Percentiles rank a stretch among this genome's conserved stretches.
phyloP scores from a whole-genome alignment of 2,113 vertebrate genomes.

The Emydocephalus ijimae region DNA sequence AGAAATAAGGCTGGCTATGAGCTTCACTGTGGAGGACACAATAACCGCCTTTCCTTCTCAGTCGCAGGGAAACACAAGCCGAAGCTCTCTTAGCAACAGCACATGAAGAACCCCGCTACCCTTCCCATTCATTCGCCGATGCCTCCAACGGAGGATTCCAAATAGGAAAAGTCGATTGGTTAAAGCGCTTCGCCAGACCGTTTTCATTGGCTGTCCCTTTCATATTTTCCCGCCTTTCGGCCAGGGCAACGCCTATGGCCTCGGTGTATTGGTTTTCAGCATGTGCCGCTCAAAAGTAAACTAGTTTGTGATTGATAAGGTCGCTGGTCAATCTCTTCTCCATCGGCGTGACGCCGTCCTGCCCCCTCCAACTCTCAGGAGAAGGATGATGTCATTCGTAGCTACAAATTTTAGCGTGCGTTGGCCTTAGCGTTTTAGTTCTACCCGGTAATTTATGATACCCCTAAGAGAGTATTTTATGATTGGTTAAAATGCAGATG shows the following conservation, averaged over 20 bases:
- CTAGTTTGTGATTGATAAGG: background rate
- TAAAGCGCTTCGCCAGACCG: background rate
- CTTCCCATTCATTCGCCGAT: rapidly evolving
- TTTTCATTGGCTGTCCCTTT: slow-evolving; percentile 9
- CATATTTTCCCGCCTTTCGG: background rate
- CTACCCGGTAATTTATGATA: slow-evolving; percentile 7
- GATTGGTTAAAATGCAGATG: slow-evolving; percentile 44
- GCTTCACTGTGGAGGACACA: background rate
- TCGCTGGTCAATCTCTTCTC: slow-evolving; percentile 1
- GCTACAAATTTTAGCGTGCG: background rate
- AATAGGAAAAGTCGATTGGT: background rate
- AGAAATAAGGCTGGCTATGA: background rate
- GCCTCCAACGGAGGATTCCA: rapidly evolving
- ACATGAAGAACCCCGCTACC: background rate
- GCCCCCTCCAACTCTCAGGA: background rate
- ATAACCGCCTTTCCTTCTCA: background rate
- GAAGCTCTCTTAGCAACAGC: slow-evolving; percentile 4
- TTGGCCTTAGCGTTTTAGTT: rapidly evolving
- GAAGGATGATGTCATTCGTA: slow-evolving; percentile 8
- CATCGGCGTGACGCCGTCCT: too few relatives aligned
- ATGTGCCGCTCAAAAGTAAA: slow-evolving; percentile 3
- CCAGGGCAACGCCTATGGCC: background rate
- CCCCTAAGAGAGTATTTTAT: rapidly evolving
- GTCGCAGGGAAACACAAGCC: background rate
- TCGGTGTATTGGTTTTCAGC: background rate